Percentiles rank a stretch among this genome's conserved stretches.
These are phyloP conservation scores for Oxyruncus cristatus DNA, from an alignment of 2,113 vertebrate genomes.

Conservation along the genomic window DNA sequence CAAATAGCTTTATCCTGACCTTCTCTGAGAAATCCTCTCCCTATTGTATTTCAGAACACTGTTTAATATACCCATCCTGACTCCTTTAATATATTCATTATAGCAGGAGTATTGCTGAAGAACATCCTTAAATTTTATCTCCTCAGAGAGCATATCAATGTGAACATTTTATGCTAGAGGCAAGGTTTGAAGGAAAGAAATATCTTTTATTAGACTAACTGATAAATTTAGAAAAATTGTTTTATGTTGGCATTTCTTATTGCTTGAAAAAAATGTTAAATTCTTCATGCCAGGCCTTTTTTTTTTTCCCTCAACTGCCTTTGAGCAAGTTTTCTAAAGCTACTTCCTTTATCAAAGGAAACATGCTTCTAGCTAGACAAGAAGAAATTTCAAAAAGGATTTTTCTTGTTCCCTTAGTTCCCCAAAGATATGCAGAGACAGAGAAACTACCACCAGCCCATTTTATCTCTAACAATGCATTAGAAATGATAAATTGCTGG, in stretches of 20 bases:
- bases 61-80: background rate
- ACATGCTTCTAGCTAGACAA: background rate
- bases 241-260: background rate
- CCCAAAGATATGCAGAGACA: background rate
- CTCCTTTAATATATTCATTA: background rate
- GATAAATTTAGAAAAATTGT: background rate
- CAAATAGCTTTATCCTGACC: background rate
- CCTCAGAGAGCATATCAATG: background rate
- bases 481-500: background rate
- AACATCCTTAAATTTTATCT: background rate
- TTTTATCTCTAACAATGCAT: background rate
- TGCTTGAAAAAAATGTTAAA: background rate
- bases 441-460: background rate
- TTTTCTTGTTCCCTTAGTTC: background rate
- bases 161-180: background rate
- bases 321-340: background rate
- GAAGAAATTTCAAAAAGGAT: background rate
- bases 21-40: background rate
- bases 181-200: background rate
- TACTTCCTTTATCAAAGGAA: background rate
- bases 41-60: background rate
- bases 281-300: background rate
- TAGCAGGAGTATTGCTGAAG: background rate
- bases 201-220: background rate
- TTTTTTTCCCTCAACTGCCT: background rate